These are phyloP conservation scores for Agrotis clavis DNA, from an alignment of 2,888 invertebrate genomes.

Conservation along the genomic window DNA sequence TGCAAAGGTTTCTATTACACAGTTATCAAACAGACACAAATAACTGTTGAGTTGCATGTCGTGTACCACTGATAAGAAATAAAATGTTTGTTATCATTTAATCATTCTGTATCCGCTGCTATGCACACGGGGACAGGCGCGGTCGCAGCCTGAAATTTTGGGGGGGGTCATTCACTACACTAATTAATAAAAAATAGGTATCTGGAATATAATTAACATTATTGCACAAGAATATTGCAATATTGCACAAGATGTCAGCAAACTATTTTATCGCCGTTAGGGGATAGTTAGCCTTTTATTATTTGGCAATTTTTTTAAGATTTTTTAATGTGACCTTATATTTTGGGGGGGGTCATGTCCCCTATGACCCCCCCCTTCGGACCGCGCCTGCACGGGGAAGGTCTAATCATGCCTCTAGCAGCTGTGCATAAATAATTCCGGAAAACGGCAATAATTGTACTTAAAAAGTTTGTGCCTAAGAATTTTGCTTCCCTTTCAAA, in stretches of 20 bases:
- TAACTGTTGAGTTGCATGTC: conserved; percentile 59
- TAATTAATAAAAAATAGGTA: too few species aligned
- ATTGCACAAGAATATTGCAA: too few species aligned
- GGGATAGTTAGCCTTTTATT: too few species aligned
- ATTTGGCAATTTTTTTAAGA: too few species aligned
- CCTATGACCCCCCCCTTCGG: too few species aligned
- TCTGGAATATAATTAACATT: too few species aligned
- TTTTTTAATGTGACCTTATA: too few species aligned
- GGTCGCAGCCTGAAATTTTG: too few species aligned
- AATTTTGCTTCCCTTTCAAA: conserved; percentile 42
- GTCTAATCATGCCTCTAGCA: conserved; percentile 34
- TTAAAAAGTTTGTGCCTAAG: conserved; percentile 26
- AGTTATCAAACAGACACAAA: conserved; percentile 60
- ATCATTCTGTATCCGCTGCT: conserved; percentile 62
- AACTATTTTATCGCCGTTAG: too few species aligned
- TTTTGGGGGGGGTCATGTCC: too few species aligned
- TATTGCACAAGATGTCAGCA: too few species aligned
- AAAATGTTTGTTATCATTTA: conserved; percentile 66
- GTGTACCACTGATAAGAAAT: conserved; percentile 61
- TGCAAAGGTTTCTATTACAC: conserved; percentile 61
- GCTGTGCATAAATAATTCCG: conserved; percentile 40
- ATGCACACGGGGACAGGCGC: conserved; percentile 41
- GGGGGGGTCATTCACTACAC: too few species aligned
- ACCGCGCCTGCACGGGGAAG: conserved; percentile 50
- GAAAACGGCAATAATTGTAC: conserved; percentile 35